Evolutionary conservation across 2,113 vertebrate species (phyloP).

Genomic region (Dendrocopos noguchii): DNA sequence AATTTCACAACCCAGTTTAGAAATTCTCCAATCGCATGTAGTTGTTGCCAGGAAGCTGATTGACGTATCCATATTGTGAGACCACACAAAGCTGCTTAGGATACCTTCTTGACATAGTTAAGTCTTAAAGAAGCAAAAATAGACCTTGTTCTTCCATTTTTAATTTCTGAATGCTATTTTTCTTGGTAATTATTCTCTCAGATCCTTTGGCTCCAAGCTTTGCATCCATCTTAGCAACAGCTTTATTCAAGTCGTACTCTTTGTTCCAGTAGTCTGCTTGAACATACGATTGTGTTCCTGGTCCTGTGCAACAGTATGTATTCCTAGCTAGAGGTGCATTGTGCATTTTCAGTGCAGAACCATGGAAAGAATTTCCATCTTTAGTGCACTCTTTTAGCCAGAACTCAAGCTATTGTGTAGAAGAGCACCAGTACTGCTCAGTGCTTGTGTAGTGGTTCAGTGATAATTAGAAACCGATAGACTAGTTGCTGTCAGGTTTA

Average conservation of each 20-base stretch:
- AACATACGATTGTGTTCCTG: background rate
- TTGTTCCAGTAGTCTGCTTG: background rate
- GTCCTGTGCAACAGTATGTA: background rate
- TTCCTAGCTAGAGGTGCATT: background rate
- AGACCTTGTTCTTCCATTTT: background rate
- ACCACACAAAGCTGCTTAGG: background rate
- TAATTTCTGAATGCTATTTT: background rate
- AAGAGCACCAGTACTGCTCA: background rate
- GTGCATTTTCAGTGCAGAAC: background rate
- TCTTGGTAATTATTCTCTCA: background rate
- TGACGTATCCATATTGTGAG: background rate
- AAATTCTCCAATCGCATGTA: background rate
- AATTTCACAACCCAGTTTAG: background rate
- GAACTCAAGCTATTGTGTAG: background rate
- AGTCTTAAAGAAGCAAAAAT: background rate
- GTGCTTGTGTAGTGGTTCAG: background rate
- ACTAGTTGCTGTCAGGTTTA: background rate
- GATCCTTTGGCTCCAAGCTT: background rate
- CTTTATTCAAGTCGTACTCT: background rate
- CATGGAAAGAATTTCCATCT: background rate
- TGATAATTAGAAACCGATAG: background rate
- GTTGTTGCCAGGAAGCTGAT: background rate
- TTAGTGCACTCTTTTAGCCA: background rate
- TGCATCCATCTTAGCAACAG: background rate
- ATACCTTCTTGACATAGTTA: constrained; percentile 1